A percentile compares a stretch with the other conserved stretches of the same genome.
Evolutionary conservation across 2,888 invertebrate species (phyloP).

Genomic region (Melieria crassipennis): DNA sequence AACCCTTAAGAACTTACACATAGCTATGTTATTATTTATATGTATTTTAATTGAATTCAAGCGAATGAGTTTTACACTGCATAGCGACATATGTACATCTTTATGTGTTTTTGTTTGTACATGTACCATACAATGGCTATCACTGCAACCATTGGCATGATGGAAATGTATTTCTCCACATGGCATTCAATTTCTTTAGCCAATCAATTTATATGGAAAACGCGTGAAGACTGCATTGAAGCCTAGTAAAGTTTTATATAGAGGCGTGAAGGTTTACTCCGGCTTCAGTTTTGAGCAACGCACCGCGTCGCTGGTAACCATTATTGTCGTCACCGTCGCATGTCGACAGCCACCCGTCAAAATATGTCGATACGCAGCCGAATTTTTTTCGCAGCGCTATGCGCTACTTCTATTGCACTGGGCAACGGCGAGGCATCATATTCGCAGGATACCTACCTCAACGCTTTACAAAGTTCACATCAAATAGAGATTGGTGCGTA

Average conservation of each 20-base stretch:
- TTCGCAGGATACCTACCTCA: constrained; percentile 51
- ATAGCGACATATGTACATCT: no score
- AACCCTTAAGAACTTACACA: no score
- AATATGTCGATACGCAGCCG: neutral
- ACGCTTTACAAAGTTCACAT: constrained; percentile 53
- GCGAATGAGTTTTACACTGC: no score
- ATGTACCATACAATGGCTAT: no score
- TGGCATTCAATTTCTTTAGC: neutral
- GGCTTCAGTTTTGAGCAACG: neutral
- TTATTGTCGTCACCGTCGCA: no score
- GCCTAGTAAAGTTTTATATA: constrained; percentile 1
- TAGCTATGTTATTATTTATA: no score
- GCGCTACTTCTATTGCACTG: constrained; percentile 22
- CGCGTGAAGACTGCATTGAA: neutral
- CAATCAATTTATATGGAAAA: neutral
- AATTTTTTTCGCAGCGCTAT: constrained; percentile 14
- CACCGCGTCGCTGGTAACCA: neutral
- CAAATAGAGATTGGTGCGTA: constrained; percentile 46
- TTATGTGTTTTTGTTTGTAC: no score
- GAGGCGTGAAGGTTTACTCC: neutral
- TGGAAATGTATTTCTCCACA: no score
- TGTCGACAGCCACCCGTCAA: neutral
- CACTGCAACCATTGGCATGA: no score
- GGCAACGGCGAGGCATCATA: constrained; percentile 25
- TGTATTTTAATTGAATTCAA: no score